phyloP scores from a whole-genome alignment of 2,113 vertebrate genomes.

The Phycodurus eques region DNA sequence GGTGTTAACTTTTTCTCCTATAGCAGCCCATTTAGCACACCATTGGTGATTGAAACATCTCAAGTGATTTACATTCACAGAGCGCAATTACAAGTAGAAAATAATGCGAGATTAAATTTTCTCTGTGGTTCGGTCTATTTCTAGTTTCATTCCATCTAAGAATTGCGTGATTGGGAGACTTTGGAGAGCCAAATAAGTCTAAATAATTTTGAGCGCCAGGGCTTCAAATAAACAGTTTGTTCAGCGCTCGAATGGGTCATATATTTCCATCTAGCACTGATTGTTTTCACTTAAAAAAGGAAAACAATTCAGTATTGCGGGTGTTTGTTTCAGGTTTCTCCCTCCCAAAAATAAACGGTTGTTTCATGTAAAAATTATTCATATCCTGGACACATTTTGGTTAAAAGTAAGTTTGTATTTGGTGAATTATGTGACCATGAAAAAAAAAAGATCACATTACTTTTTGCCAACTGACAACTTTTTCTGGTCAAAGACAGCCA shows the following conservation, averaged over 20 bases:
- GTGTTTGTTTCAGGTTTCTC: neutral
- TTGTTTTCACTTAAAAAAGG: neutral
- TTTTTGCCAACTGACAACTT: neutral
- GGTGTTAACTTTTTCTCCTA: neutral
- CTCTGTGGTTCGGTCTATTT: conserved; percentile 12
- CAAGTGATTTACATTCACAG: conserved; percentile 4
- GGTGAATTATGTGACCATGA: neutral
- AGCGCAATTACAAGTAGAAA: neutral
- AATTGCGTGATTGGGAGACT: conserved; percentile 28
- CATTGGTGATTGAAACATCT: neutral
- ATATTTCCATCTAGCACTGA: conserved; percentile 19
- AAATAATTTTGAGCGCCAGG: conserved; percentile 50
- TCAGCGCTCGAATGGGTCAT: conserved; percentile 15
- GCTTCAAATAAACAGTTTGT: conserved; percentile 54
- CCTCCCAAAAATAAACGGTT: neutral
- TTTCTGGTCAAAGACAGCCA: neutral
- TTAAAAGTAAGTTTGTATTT: neutral
- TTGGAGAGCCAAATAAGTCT: conserved; percentile 34
- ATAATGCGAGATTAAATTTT: conserved; percentile 21
- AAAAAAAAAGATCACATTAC: neutral
- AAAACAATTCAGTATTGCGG: neutral
- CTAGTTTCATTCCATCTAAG: conserved; percentile 25
- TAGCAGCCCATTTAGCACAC: neutral
- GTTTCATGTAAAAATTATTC: neutral
- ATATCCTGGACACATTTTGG: neutral